phyloP scores from a whole-genome alignment of 2,113 vertebrate genomes.

The Phyllostomus hastatus region DNA sequence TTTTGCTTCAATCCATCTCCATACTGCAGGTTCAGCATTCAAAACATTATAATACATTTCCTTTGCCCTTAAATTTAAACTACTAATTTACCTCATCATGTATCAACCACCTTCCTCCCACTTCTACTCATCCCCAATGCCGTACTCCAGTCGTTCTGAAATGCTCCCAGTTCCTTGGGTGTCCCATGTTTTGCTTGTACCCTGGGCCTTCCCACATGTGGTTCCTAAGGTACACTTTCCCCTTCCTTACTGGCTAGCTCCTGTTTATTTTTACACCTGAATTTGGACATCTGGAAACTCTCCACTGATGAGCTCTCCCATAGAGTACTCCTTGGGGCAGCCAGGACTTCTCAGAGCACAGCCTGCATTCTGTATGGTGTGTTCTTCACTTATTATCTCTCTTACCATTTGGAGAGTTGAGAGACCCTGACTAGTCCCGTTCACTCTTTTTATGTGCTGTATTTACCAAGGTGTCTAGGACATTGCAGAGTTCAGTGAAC shows the following conservation, averaged over 20 bases:
- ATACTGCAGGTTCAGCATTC: background rate
- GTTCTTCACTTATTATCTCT: background rate
- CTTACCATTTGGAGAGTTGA: background rate
- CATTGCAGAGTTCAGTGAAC: background rate
- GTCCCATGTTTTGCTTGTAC: background rate
- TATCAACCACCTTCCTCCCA: accelerated
- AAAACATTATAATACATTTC: background rate
- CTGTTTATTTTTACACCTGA: background rate
- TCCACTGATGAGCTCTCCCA: no score
- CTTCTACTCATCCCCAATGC: background rate
- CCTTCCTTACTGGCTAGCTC: background rate
- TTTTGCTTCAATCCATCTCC: background rate
- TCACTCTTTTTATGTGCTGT: background rate
- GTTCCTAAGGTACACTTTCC: background rate
- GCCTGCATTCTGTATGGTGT: accelerated
- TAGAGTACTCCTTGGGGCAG: no score
- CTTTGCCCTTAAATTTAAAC: background rate
- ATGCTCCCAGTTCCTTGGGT: background rate
- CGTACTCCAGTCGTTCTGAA: background rate
- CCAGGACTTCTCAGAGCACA: background rate
- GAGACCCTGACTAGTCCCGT: background rate
- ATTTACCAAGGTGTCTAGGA: background rate
- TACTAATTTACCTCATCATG: background rate
- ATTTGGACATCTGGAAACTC: background rate
- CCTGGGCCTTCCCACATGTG: background rate